Base-by-base conservation (phyloP, 2,888 invertebrate genomes). In the Nomada hirtipes region DNA sequence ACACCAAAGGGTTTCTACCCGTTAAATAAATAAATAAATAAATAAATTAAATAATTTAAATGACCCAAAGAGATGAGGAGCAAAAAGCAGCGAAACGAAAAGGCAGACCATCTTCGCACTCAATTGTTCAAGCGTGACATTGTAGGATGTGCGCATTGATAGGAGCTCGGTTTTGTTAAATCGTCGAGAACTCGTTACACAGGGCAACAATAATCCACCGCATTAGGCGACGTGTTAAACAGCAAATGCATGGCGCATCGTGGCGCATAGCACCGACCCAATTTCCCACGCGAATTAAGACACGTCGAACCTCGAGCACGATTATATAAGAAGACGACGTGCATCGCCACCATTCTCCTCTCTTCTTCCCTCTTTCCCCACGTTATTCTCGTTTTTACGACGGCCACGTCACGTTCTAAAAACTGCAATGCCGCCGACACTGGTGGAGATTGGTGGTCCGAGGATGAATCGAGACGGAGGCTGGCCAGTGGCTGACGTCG, bases 251-350 rank as follows among this genome's bases (percentile, higher is more conserved):
- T 87, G 85, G 79, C 79, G 86, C 86, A 86, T 85, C 81, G 86
- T 87, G 86, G 76, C 79, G 87, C 84, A 87, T 86, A 80, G 84
- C 71, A 50, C 29, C 82, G 84, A 86, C 87, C 86, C 60, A 82
- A 83, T 87, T 81, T 69, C 59, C 20, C 68, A 13, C 23, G 23
- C 52, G 52, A 68, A 44, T 71, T 75, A 75, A 79, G 61, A 76
- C 76, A 42, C 53, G 29, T 15, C 23, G 59, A 44, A 63, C 47
- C 44, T 13, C 52, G 29, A n/a, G 63, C 61, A 50, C 53, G 67
- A 78, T 79, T 61, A 53, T 11, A 26, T 4, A 52, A 72, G 42
- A 72, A 36, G 20, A 29, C n/a, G 44, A 53, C 36, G 44, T 4
- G 55, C 13, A 47, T 55, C 26, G 15, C 42, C 53, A 36, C n/a